phyloP scores from a whole-genome alignment of 2,888 invertebrate species.

The Drosophila tripunctata region DNA sequence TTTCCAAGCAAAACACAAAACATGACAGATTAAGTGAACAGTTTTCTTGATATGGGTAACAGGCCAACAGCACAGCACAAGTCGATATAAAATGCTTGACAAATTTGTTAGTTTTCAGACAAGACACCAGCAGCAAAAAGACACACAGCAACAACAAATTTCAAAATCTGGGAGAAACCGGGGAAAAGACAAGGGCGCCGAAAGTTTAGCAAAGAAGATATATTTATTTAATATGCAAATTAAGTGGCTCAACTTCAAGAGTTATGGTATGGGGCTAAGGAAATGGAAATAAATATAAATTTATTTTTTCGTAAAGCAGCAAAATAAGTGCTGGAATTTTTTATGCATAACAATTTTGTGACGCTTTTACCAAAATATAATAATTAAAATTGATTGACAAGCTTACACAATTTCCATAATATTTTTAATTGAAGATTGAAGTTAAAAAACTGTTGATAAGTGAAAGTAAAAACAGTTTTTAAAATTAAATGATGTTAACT shows the following conservation, averaged over 20 bases:
- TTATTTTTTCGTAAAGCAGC: neutral
- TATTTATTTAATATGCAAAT: conserved; percentile 31
- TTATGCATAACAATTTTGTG: neutral
- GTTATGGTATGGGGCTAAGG: too few species aligned
- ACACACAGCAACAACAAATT: conserved; percentile 26
- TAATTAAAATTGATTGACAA: neutral
- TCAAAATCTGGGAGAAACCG: neutral
- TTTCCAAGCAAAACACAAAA: conserved; percentile 42
- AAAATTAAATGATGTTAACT: too few species aligned
- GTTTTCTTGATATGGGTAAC: conserved; percentile 58
- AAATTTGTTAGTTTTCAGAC: conserved; percentile 20
- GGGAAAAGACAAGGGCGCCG: neutral
- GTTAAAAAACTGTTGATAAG: too few species aligned
- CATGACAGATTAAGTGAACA: conserved; percentile 47
- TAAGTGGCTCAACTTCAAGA: conserved; percentile 7
- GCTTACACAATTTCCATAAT: neutral
- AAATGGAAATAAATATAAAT: neutral
- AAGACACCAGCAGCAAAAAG: too few species aligned
- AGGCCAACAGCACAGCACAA: too few species aligned
- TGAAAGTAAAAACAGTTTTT: too few species aligned
- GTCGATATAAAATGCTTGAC: conserved; percentile 12
- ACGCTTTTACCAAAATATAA: neutral
- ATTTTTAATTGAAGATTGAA: too few species aligned
- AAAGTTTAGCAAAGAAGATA: conserved; percentile 5
- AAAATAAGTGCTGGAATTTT: neutral